Conservation (phyloP, 2,888 invertebrate genomes). For the Phyllotreta striolata region DNA sequence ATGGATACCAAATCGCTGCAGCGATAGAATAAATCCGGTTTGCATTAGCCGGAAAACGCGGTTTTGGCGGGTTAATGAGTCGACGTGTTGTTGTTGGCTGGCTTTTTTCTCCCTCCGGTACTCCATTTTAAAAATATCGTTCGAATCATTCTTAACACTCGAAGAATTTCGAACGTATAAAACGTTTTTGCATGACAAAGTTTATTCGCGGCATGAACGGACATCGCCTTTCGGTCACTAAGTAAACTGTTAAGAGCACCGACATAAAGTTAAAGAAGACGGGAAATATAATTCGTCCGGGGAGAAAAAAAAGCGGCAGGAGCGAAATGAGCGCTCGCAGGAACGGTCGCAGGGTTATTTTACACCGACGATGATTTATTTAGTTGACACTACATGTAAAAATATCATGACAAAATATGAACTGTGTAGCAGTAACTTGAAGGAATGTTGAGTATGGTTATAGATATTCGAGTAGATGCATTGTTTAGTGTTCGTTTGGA, state of each 20-base stretch:
- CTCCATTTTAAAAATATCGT: constrained; percentile 17
- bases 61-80: no score
- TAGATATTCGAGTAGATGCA: no score
- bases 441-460: no score
- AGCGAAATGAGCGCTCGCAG: constrained; percentile 21
- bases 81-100: neutral
- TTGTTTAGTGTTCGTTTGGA: no score
- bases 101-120: constrained; percentile 5
- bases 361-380: neutral
- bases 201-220: constrained; percentile 40
- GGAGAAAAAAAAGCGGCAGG: constrained; percentile 22
- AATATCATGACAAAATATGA: no score
- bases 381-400: no score
- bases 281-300: constrained; percentile 40
- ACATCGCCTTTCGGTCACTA: constrained; percentile 47
- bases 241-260: constrained; percentile 43
- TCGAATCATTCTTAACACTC: constrained; percentile 33
- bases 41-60: no score
- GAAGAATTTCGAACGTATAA: constrained; percentile 36
- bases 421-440: no score
- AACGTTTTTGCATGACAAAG: constrained; percentile 40
- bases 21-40: no score
- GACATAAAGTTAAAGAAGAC: constrained; percentile 43
- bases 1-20: no score
- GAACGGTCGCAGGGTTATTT: neutral